Evolutionary conservation across 2,113 vertebrate genomes (phyloP).

Genomic region (Callipepla squamata): DNA sequence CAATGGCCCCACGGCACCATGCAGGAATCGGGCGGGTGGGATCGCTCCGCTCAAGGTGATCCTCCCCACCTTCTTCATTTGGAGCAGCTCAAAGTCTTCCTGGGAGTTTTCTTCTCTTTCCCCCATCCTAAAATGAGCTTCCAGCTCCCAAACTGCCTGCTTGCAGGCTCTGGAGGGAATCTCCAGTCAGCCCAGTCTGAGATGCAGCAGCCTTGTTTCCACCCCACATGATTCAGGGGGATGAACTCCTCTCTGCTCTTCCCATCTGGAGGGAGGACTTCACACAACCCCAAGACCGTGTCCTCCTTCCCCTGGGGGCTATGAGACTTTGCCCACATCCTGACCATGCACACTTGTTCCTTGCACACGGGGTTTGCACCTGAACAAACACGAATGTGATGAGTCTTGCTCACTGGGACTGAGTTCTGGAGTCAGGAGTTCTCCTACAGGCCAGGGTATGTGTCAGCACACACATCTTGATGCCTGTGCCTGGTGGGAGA

Average conservation of each 20-base stretch:
- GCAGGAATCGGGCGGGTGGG: neutral
- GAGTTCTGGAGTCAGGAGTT: neutral
- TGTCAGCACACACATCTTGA: neutral
- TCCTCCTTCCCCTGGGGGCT: neutral
- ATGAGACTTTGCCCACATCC: neutral
- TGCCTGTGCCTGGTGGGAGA: neutral
- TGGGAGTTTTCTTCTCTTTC: neutral
- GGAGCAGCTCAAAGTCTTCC: neutral
- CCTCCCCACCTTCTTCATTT: neutral
- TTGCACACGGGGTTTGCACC: neutral
- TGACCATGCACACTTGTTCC: neutral
- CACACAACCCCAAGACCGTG: neutral
- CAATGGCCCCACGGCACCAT: neutral
- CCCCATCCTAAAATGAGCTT: neutral
- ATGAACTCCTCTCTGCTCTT: neutral
- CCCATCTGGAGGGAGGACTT: neutral
- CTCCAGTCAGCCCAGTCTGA: neutral
- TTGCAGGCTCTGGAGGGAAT: neutral
- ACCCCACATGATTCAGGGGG: neutral
- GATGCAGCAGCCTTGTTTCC: neutral
- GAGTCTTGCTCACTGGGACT: neutral
- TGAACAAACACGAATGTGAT: rapidly evolving
- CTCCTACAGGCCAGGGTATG: neutral
- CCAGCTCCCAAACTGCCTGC: rapidly evolving
- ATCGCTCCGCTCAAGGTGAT: neutral